Evolutionary conservation across 2,888 invertebrate species (phyloP).

Genomic region (Branchipolynoe longqiensis): DNA sequence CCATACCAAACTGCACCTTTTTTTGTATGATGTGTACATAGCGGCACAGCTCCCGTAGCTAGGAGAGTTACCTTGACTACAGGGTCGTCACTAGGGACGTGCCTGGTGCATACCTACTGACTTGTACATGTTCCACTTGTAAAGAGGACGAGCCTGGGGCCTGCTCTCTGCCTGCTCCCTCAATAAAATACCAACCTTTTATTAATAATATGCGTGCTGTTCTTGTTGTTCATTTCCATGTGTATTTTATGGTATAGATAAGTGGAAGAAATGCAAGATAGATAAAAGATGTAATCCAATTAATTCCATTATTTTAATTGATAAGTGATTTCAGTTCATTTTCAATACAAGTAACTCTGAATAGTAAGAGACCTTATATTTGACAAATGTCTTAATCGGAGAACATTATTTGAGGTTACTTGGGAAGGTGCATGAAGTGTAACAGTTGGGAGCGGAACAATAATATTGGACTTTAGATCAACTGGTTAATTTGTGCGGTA

Average conservation of each 20-base stretch:
- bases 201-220: constrained; percentile 12
- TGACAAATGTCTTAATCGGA: too few species aligned
- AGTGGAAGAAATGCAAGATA: too few species aligned
- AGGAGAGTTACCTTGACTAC: constrained; percentile 36
- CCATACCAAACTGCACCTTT: constrained; percentile 25
- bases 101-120: constrained; percentile 54
- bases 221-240: not conserved
- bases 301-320: too few species aligned
- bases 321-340: too few species aligned
- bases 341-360: too few species aligned
- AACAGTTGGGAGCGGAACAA: too few species aligned
- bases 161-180: constrained; percentile 47
- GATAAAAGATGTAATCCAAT: too few species aligned
- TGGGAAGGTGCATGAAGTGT: too few species aligned
- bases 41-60: constrained; percentile 40
- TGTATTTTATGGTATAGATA: not conserved
- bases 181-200: constrained; percentile 55
- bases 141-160: constrained; percentile 52
- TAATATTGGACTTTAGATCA: too few species aligned
- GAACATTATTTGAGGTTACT: too few species aligned
- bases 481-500: too few species aligned
- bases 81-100: constrained; percentile 47
- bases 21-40: constrained; percentile 40
- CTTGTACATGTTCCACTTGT: constrained; percentile 41
- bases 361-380: too few species aligned